These are phyloP conservation scores for Percina caprodes DNA, from an alignment of 2,113 vertebrate genomes.

Conservation along the genomic window DNA sequence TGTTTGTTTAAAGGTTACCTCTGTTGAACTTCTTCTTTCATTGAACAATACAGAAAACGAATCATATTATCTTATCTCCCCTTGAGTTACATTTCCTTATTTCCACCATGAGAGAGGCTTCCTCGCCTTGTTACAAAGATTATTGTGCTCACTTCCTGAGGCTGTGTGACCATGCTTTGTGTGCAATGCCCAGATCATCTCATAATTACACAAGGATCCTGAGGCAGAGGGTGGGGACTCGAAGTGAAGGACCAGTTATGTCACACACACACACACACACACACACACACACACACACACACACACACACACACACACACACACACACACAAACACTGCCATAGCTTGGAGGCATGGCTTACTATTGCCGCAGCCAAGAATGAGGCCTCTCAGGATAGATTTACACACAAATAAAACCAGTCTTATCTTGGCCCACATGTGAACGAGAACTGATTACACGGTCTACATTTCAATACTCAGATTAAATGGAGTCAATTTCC, in stretches of 20 bases:
- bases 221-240: constrained; percentile 75
- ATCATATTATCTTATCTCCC: constrained; percentile 46
- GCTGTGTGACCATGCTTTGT: constrained; percentile 76
- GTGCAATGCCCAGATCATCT: constrained; percentile 77
- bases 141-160: constrained; percentile 77
- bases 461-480: constrained; percentile 79
- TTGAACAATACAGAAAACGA: constrained; percentile 43
- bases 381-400: constrained; percentile 79
- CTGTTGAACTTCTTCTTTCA: constrained; percentile 26
- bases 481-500: constrained; percentile 78
- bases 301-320: too few species aligned
- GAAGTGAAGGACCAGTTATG: constrained; percentile 72
- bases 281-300: constrained; percentile 46
- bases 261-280: too few species aligned
- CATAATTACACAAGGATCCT: constrained; percentile 77
- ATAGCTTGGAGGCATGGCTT: constrained; percentile 76
- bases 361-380: constrained; percentile 71
- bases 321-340: constrained; percentile 26
- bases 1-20: constrained; percentile 32
- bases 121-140: constrained; percentile 77
- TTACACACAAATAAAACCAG: constrained; percentile 81
- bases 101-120: constrained; percentile 57
- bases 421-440: constrained; percentile 79
- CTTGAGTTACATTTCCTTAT: constrained; percentile 56
- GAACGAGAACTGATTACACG: constrained; percentile 77